Base-by-base conservation (phyloP, 2,888 invertebrate species). In the Mechanitis mazaeus region DNA sequence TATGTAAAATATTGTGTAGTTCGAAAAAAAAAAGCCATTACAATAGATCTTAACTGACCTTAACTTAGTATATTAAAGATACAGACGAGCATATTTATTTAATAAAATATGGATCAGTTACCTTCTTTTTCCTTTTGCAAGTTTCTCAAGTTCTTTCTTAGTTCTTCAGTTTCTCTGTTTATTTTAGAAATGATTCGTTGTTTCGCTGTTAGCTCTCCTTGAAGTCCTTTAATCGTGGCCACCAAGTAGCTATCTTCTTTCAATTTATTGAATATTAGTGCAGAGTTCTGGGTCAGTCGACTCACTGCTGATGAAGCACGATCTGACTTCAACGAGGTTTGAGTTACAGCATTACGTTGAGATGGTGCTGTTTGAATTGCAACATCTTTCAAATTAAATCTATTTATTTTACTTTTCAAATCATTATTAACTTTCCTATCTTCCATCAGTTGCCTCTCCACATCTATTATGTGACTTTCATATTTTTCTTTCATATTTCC, bases 151-250 rank as follows among this genome's bases (percentile, higher is more conserved):
- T 94, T 95, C 78, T 94, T 95, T 73, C 93, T 92, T 61, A 94
- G 80, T 66, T 96, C 95, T 47, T 95, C 95, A 54, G 94, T 87
- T 75, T 96, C 96, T 69, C 94, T 93, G 47, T 94, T 94, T 56
- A 95, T 85, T 68, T 94, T 94, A 45, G 91, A 88, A 65, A 95
- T 91, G 2, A 92, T 92, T 70, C 95, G 94, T 72, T 95, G 95
- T 79, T 95, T 95, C 45, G 92, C 92, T 3, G 93, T 91, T 58
- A 95, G 77, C 75, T 96, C 96, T 0, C 93, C 82, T 76, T 95
- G 94, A 75, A 96, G 84, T 2, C 95, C 95, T 65, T 95, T 92
- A 71, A 96, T 94, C 0, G 95, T 95, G 0, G 95, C 95, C 33
- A 95, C 81, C 55, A 96, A 87, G 84, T 96, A 95, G 45, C 94